A percentile compares a stretch with the other conserved stretches of the same genome.
Conservation (phyloP, 1,140 invertebrate genomes). For the Stenopsyche tienmushanensis region DNA sequence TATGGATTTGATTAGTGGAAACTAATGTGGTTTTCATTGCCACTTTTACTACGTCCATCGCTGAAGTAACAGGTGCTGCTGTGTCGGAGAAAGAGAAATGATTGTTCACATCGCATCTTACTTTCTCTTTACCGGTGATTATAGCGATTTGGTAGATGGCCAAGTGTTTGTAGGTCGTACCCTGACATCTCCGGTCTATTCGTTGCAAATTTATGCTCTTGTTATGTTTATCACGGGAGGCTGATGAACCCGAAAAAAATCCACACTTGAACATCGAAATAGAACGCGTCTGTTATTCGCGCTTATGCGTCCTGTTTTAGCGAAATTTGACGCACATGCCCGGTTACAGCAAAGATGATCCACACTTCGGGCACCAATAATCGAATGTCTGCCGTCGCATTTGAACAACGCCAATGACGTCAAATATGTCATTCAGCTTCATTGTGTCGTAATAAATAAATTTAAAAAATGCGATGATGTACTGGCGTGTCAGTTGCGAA, state of each 20-base stretch:
- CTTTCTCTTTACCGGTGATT: not conserved
- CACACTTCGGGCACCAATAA: too few relatives aligned
- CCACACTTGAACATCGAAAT: not conserved
- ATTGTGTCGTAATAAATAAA: too few relatives aligned
- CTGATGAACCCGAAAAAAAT: not conserved
- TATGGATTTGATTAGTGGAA: not conserved
- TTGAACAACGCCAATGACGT: too few relatives aligned
- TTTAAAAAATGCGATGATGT: too few relatives aligned
- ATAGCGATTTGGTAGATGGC: slow-evolving; percentile 9
- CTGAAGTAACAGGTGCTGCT: slow-evolving; percentile 9
- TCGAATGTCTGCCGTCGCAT: too few relatives aligned
- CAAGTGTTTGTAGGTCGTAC: slow-evolving; percentile 4
- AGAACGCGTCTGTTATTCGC: not conserved
- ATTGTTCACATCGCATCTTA: not conserved
- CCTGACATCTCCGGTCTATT: not conserved
- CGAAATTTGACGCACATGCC: too few relatives aligned
- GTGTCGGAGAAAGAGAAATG: slow-evolving; percentile 11
- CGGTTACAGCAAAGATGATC: too few relatives aligned
- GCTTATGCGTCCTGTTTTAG: too few relatives aligned
- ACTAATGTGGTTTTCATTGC: not conserved
- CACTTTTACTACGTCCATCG: not conserved
- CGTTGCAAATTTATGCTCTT: slow-evolving; percentile 3
- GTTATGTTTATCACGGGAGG: slow-evolving; percentile 9
- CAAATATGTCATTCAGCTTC: too few relatives aligned
- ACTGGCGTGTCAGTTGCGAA: too few relatives aligned